Evolutionary conservation across 2,888 invertebrate genomes (phyloP), one percentile per base, ranked within the genome.

Genomic region (Dexiosoma caninum): DNA sequence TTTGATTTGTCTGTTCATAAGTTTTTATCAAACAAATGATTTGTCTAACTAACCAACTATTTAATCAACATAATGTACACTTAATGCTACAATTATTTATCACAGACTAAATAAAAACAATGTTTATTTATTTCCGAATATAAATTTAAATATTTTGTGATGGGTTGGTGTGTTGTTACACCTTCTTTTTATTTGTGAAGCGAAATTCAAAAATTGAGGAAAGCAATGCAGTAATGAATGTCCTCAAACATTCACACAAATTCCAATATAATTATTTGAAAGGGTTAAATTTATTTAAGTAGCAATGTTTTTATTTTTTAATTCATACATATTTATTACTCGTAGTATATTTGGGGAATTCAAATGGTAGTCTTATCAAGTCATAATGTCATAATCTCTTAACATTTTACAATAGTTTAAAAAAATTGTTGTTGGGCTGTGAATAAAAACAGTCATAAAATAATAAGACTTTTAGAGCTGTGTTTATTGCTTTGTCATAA

Each of bases 91-190:
- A 23, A 23, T 4, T 51, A 27, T 27, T 27, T 27, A n/a, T 6
- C n/a, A 27, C 16, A 32, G n/a, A 10, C 19, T 12, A 44, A 59
- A 59, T 14, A 62, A 37, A 64, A 10, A 37, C 5, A 1, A 37
- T 23, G 21, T 19, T 64, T 64, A 23, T 23, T 64, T 4, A 37
- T 51, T 64, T 35, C 14, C 5, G 6, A 10, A 23, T 12, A 23
- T 23, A 21, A 19, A 64, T 14, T 64, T 35, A 23, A 62, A 46
- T 64, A 16, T 51, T 64, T 49, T 30, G 44, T 4, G 46, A 46
- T 49, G 64, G 49, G 35, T 49, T 23, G 23, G 23, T 23, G 49
- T 35, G n/a, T 8, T 14, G 37, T 49, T 49, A 64, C 64, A 37
- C 64, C 64, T 49, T 37, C 30, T 7, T 60, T 60, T 27, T 23